Evolutionary conservation across 92 coral and sea anemone species (phyloP).

Genomic region (Phymanthus crucifer): DNA sequence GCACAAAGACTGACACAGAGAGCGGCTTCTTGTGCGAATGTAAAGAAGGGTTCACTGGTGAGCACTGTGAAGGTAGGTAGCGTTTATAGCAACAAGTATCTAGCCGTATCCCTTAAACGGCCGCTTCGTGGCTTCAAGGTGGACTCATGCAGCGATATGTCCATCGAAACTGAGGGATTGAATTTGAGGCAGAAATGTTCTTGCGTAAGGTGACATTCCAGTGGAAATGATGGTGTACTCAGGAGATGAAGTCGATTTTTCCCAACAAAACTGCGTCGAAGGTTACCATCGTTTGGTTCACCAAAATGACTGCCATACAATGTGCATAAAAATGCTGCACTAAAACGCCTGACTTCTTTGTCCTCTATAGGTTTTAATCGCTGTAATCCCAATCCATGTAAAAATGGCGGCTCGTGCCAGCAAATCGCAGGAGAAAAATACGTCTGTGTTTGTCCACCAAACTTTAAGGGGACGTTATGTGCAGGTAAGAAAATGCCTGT

Average conservation of each 20-base stretch:
- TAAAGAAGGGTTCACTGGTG: slow-evolving; percentile 90
- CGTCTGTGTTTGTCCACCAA: slow-evolving; percentile 71
- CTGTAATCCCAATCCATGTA: slow-evolving; percentile 95
- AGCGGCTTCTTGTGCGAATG: slow-evolving; percentile 85
- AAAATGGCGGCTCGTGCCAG: slow-evolving; percentile 85
- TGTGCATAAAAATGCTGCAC: no score
- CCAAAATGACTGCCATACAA: no score
- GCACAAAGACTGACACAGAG: slow-evolving; percentile 81
- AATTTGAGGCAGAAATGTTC: no score
- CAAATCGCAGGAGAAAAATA: slow-evolving; percentile 71
- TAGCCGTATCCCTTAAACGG: not conserved
- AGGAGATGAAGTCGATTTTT: no score
- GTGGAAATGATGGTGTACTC: no score
- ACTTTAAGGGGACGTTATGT: slow-evolving; percentile 84
- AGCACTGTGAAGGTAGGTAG: slow-evolving; percentile 78
- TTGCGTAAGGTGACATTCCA: no score
- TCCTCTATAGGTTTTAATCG: slow-evolving; percentile 72
- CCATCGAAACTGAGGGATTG: no score
- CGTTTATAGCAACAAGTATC: not conserved
- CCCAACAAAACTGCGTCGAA: no score
- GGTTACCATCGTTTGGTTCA: no score
- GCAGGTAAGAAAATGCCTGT: slow-evolving; percentile 54
- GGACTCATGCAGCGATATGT: no score
- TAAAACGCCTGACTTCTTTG: not conserved
- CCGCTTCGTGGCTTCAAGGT: no score